Base-by-base conservation (phyloP, 1,140 invertebrate species). In the Drosophila pachea region DNA sequence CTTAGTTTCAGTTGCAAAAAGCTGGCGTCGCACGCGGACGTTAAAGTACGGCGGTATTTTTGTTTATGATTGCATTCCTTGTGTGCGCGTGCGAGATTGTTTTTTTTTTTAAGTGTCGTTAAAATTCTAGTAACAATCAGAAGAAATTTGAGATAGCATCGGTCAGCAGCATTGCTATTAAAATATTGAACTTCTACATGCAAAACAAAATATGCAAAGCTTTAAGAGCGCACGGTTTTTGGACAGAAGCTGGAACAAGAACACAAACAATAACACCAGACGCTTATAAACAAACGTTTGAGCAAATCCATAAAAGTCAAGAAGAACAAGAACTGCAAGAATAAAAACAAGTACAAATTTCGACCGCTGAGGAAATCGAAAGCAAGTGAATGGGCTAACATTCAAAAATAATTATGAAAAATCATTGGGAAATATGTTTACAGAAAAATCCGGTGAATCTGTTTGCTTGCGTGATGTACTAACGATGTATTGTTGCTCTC, bases 1-100 rank as follows among this genome's bases (percentile, higher is more conserved):
- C 29, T 66, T 32, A 59, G 68, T 71, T 71, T 71, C 61, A 71
- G 68, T 71, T 60, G 55, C 68, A 67, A 71, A 71, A 71, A 68
- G 68, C 68, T 61, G 33, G 55, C 56, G 50, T 60, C 40, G 68
- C 68, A 50, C 55, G 68, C 55, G 64, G 68, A 70, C 63, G 49
- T 36, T 48, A 33, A 52, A 33, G 9, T 65, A 33, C 61, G 55
- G 43, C 42, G 54, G 35, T 49, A 35, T 60, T 60, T 45, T 43
- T 52, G 54, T 29, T 47, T 32, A 47, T 67, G 50, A 14, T 48
- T 32, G 6, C 50, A 49, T 11, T 50, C 54, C 8, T 38, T 64
- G 45, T 53, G 61, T 58, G 47, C 54, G 49, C 54, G 62, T 40
- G 47, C 52, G 47, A 64, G 40, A 52, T 42, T 65, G 7, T 31